Evolutionary conservation across 2,888 invertebrate genomes (phyloP), one percentile per base, ranked within the genome.

Genomic region (Synanthedon formicaeformis): DNA sequence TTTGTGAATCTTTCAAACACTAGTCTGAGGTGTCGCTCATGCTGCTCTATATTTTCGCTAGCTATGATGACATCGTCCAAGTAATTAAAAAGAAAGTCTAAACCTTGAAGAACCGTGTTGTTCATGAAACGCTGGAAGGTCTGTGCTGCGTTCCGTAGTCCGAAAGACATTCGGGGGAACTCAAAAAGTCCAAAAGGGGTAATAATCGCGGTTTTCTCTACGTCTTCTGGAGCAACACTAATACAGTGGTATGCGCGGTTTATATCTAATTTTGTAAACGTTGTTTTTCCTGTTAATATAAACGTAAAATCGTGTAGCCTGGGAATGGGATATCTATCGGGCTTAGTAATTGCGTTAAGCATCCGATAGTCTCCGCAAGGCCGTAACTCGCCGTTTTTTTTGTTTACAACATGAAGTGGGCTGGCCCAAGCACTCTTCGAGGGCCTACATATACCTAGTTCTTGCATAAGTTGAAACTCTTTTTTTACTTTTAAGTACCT

Each of bases 341-440:
- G 67, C n/a, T 59, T 56, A 0, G 72, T 72, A 16, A 54, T 53
- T 0, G 61, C 53, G 53, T 74, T 80, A 0, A 74, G 59, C 0
- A 51, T 49, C 1, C 75, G 54, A 54, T 73, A 81, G 52, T 78
- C 72, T 0, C 73, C 74, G 53, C 72, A 71, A 2, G 54, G 50
- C 23, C 55, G 27, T 4, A 52, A 8, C 40, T 52, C 52, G 10
- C 57, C 54, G 23, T 53, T n/a, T 14, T 56, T 57, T 34, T 60
- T 61, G 2, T 27, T 2, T n/a, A 57, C 58, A 41, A 70, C 50
- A 53, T 69, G 71, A 0, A 77, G 56, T 3, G 71, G 75, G 52
- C 61, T 68, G 1, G 72, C 62, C 70, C 69, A 76, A 1, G 62
- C 59, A 13, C n/a, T 41, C 61, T 23, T 23, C 1, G 23, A 23